Evolutionary conservation across 2,888 invertebrate genomes (phyloP), one percentile per base, ranked within the genome.

Genomic region (Erannis defoliaria): DNA sequence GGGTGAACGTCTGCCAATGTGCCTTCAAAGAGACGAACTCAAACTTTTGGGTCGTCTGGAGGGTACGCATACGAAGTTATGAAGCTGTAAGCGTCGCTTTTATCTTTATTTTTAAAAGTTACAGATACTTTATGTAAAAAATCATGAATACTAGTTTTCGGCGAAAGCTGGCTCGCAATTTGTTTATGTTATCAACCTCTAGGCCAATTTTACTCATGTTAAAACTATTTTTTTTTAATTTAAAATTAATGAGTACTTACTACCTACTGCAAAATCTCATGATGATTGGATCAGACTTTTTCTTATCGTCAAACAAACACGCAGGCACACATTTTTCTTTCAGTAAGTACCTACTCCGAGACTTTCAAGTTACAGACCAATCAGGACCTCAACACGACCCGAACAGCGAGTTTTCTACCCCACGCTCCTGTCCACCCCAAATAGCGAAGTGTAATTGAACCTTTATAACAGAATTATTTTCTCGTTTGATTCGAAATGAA

Each of bases 401-500:
- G 56, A 56, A 70, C 55, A 53, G 35, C 65, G 51, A 26, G 26
- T 26, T 64, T 62, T 57, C 51, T 64, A 64, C 35, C 21, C 55
- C 64, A 43, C 62, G 54, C 62, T 59, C 60, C 62, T 43, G 42
- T 46, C 49, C 51, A 60, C 49, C 60, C 58, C 68, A 50, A 66
- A 68, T 71, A 64, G 58, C 68, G 51, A 68, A 73, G 62, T 68
- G 70, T 77, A 72, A 78, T 74, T 75, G 71, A 74, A 76, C 69
- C 72, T 69, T 74, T 72, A 69, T 70, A 76, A 77, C 74, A 67
- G 23, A 73, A 73, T 72, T 71, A 74, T 70, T 70, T 73, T 70
- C 63, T 72, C 59, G 70, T 70, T 72, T 66, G 72, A 53, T 73
- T 72, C 38, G 48, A 62, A 73, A 57, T 68, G 61, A 67, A 72